Evolutionary conservation across 1,140 invertebrate genomes (phyloP).

Genomic region (Drosophila sp.): DNA sequence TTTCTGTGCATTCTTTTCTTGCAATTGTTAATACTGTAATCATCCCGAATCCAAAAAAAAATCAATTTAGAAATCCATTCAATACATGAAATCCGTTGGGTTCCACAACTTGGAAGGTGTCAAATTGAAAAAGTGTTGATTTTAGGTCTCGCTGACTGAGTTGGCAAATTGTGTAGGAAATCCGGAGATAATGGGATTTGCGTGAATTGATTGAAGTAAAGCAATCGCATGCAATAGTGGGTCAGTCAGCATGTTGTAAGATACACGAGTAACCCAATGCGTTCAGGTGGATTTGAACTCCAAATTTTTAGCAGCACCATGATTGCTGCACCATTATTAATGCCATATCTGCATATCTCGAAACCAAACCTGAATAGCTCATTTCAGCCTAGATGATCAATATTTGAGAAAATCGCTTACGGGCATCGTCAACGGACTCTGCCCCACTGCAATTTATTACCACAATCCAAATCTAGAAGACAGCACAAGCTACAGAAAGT

Average conservation of each 20-base stretch:
- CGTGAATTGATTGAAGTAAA: not conserved
- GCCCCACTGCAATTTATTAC: no score
- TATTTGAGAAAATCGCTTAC: no score
- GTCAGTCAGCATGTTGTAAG: not conserved
- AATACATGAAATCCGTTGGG: not conserved
- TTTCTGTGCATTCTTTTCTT: not conserved
- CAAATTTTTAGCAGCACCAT: no score
- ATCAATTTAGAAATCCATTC: not conserved
- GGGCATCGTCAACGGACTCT: no score
- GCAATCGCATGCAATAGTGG: not conserved
- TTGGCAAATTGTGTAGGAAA: not conserved
- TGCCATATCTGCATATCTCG: no score
- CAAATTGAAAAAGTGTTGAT: not conserved
- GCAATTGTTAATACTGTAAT: conserved; percentile 15
- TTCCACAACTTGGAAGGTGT: not conserved
- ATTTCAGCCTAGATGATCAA: no score
- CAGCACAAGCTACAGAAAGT: no score
- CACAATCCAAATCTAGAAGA: no score
- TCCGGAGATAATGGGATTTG: not conserved
- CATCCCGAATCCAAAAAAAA: conserved; percentile 14
- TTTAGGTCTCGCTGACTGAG: not conserved
- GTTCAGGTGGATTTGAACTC: no score
- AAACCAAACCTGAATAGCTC: no score
- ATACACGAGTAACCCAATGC: not conserved
- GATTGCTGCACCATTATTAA: no score